Evolutionary conservation across 1,140 invertebrate genomes (phyloP), one percentile per base, ranked within the genome.

Genomic region (Ceratosolen solmsi): DNA sequence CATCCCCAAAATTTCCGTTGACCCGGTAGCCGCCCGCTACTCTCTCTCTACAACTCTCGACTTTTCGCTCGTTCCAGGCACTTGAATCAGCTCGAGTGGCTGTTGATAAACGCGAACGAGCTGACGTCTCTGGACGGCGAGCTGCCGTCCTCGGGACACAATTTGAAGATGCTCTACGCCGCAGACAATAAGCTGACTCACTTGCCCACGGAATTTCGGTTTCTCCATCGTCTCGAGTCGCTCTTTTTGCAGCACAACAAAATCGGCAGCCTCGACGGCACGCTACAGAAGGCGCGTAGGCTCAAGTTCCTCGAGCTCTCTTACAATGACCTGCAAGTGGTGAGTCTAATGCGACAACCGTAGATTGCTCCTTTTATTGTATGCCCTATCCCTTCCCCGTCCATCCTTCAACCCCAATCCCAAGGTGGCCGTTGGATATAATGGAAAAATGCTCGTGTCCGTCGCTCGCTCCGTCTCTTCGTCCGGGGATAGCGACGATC

Each of bases 21-120:
- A 38, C 33, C 33, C 20, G 63, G 63, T 38, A 2, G 2, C 25
- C n/a, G 25, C 7, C 11, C 2, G 25, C 8, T 30, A 60, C 58
- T 8, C n/a, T 5, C 7, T 27, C 2, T 17, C 8, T 30, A 60
- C 58, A 25, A 1, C 58, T 38, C 41, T 49, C 41, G 22, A 46
- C 46, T 80, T 83, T 75, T 17, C 54, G 63, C 51, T 84, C 80
- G 78, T 88, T 87, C 46, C 86, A 93, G 93, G 79, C 93, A 95
- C 75, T 87, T 96, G 46, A 93, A 94, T 83, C 93, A 95, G 75
- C 89, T 96, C 22, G 93, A 95, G 86, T 96, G 95, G 94, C 92
- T 97, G 54, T 94, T 96, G 75, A 93, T 96, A 38, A 96, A 96
- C 87, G 92, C 93, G 27, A 97, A 97, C 87, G 92, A 95, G 70